Base-by-base conservation (phyloP, 2,888 invertebrate genomes). In the Trichogramma evanescens region DNA sequence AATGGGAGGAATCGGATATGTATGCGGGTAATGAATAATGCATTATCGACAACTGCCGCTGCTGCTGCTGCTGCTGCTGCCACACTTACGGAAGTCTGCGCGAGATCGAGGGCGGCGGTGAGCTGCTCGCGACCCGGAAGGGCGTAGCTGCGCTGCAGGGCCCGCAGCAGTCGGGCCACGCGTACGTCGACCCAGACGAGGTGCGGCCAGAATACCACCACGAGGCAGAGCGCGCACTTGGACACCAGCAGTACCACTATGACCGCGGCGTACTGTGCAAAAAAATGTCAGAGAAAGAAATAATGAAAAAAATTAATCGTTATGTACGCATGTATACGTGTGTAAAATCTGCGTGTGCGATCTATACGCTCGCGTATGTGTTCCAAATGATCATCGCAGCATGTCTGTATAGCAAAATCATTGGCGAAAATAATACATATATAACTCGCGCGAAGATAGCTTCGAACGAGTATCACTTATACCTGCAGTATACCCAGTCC, bases 21-120 rank as follows among this genome's bases (percentile, higher is more conserved):
- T 26, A 48, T 43, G 13, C 26, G 26, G 26, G 26, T 26, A 26
- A 26, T 26, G 26, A 26, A 26, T 26, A 26, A 26, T 26, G 26
- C 26, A 26, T 26, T 2, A 26, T 26, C 26, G 26, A 2, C 26
- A n/a, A n/a, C n/a, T n/a, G n/a, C n/a, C n/a, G n/a, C n/a, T 13
- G 13, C 13, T 13, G 13, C 13, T 13, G 13, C 13, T 13, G 13
- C 13, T 13, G 13, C 13, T 13, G 13, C 13, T 13, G 13, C 13
- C 13, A 2, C 13, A 62, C 13, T 65, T 59, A 65, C 65, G 44
- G 66, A 68, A 0, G 85, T 87, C 76, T 92, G 91, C 0, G 88
- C 88, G 58, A 91, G 81, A 77, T 92, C 92, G 65, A 92, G 82
- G 6, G 91, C 90, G 38, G 88, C 87, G 5, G 92, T 91, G 73